Conservation (phyloP, 2,888 invertebrate genomes). For the Dolichomitus sp. region DNA sequence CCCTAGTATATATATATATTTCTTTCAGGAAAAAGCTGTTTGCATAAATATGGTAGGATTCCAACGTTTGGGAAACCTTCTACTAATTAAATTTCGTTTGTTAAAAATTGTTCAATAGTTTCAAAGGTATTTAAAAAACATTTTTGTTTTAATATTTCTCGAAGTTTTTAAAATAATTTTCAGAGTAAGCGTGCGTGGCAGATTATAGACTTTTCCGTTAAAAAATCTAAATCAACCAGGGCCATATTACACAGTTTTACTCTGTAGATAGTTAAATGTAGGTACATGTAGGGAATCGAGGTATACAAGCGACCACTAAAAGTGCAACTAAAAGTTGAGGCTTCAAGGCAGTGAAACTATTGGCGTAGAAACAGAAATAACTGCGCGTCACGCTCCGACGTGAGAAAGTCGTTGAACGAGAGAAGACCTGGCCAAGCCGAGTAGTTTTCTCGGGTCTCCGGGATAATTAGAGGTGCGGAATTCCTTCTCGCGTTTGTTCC, state of each 20-base stretch:
- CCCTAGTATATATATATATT: too few relatives aligned
- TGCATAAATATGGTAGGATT: too few relatives aligned
- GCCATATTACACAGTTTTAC: background rate
- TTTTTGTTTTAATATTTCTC: background rate
- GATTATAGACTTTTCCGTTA: background rate
- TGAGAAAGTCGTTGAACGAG: constrained; percentile 75
- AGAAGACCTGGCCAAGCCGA: constrained; percentile 38
- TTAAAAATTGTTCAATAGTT: too few relatives aligned
- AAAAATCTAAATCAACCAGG: background rate
- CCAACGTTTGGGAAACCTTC: too few relatives aligned
- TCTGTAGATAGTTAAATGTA: background rate
- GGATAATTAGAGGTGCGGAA: constrained; percentile 72
- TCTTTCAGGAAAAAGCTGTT: too few relatives aligned
- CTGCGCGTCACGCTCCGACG: constrained; percentile 72
- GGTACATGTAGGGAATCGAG: background rate
- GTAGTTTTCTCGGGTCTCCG: constrained; percentile 66
- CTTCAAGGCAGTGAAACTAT: constrained; percentile 63
- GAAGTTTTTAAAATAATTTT: background rate
- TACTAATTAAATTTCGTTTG: too few relatives aligned
- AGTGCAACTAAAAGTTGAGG: constrained; percentile 13
- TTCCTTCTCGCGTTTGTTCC: constrained; percentile 60
- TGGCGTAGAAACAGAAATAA: constrained; percentile 62
- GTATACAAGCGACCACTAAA: constrained; percentile 6
- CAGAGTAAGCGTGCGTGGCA: background rate
- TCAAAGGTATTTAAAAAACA: too few relatives aligned